A percentile compares a stretch with the other conserved stretches of the same genome.
These are phyloP conservation scores for Aramus guarauna DNA, from an alignment of 2,113 vertebrate species.

Conservation along the genomic window DNA sequence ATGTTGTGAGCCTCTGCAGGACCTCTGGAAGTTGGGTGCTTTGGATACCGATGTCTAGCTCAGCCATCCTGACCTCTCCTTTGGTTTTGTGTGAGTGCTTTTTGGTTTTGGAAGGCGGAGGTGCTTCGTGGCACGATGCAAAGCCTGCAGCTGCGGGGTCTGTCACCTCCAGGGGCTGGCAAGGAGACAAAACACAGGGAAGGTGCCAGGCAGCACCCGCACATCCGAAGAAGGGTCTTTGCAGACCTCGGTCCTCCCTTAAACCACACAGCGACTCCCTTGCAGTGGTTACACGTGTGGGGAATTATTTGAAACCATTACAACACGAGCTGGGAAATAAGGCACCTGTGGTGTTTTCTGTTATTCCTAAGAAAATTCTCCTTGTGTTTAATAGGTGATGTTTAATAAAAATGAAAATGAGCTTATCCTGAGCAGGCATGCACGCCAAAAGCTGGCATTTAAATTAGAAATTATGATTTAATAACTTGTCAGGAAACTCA, in stretches of 20 bases:
- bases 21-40: not conserved
- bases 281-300: not conserved
- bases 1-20: rapidly evolving
- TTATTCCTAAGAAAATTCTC: conserved; percentile 39
- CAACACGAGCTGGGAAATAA: not conserved
- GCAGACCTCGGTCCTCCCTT: not conserved
- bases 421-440: conserved; percentile 63
- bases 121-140: not conserved
- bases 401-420: conserved; percentile 72
- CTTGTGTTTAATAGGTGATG: conserved; percentile 62
- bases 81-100: rapidly evolving
- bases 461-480: conserved; percentile 73
- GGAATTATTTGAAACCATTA: not conserved
- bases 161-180: not conserved
- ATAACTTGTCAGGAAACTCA: conserved; percentile 64
- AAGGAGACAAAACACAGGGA: not conserved
- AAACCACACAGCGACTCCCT: not conserved
- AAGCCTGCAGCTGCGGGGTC: not conserved
- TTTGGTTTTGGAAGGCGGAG: rapidly evolving
- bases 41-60: rapidly evolving
- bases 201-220: not conserved
- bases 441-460: conserved; percentile 66
- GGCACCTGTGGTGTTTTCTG: conserved; percentile 48
- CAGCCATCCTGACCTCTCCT: not conserved
- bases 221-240: not conserved